Evolutionary conservation across 2,888 invertebrate species (phyloP), one percentile per base, ranked within the genome.

Genomic region (Brenthis ino): DNA sequence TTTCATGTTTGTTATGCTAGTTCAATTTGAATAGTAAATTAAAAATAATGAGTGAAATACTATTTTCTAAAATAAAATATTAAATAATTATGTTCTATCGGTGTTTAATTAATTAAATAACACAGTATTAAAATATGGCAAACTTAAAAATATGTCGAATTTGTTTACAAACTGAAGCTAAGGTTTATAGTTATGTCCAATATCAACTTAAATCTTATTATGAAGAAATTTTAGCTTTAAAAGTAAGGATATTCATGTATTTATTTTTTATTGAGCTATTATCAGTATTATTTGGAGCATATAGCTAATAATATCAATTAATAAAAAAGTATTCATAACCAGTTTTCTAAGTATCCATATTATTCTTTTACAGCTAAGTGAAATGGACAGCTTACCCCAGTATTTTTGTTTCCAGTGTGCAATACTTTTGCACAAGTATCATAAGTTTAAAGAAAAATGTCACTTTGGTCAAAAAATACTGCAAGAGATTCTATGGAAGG

Each of bases 331-430:
- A 12, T 5, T 14, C 6, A 47, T 55, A 14, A 47, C 5, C 12
- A n/a, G 50, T 50, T 3, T 14, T 60, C 12, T 60, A 13, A 48
- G 6, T 47, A 11, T 51, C n/a, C 12, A 54, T 24, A 2, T 64
- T 16, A 68, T 56, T 57, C 12, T 28, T 58, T 76, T 85, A 6
- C 74, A 90, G 90, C 74, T 86, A 4, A 76, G 79, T 67, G 74
- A 79, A 16, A 76, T 76, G 69, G 91, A 90, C 74, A 78, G 76
- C 0, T 73, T 92, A 14, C 89, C 89, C 1, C 81, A 82, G 12
- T 85, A 81, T 73, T 87, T 89, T 72, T 90, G 90, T 74, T 88
- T 80, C 68, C 89, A 89, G 74, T 90, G 90, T 77, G 84, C 88
- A 0, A 79, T 80, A 8, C 72, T 88, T 65, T 76, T 90, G 1